Conservation (phyloP, 2,888 invertebrate genomes). For the Scrobipalpa costella region DNA sequence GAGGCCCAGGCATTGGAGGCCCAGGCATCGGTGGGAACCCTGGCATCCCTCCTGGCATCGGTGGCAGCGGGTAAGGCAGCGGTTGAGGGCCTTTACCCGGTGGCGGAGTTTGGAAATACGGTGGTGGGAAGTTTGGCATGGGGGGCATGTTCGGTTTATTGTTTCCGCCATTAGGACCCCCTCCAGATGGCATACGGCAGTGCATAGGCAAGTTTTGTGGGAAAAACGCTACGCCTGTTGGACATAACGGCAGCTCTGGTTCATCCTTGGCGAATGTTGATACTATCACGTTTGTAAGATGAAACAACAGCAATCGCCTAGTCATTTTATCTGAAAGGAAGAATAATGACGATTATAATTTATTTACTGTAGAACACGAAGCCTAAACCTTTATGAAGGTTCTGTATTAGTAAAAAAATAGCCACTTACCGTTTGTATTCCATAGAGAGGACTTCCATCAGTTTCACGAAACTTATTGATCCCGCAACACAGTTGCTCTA, state of each 20-base stretch:
- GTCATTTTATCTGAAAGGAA: constrained; percentile 48
- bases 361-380: too few species aligned
- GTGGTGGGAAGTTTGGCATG: constrained; percentile 40
- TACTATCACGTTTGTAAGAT: constrained; percentile 39
- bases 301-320: constrained; percentile 30
- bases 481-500: constrained; percentile 11
- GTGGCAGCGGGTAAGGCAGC: constrained; percentile 41
- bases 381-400: too few species aligned
- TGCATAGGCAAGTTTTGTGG: constrained; percentile 73
- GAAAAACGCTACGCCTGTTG: constrained; percentile 59
- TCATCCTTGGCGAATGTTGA: constrained; percentile 40
- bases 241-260: constrained; percentile 63
- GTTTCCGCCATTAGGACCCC: not conserved
- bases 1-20: not conserved
- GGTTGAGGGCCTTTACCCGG: constrained; percentile 36
- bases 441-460: not conserved
- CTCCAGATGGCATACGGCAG: constrained; percentile 59
- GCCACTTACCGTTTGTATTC: not conserved
- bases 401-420: constrained; percentile 32
- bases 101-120: constrained; percentile 41
- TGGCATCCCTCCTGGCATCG: constrained; percentile 32
- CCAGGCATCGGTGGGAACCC: constrained; percentile 34
- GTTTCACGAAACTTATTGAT: not conserved
- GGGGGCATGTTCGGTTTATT: not conserved
- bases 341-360: not conserved